A percentile compares a stretch with the other conserved stretches of the same genome.
These are phyloP conservation scores for Ceratotherium simum DNA, from an alignment of 2,113 vertebrate genomes.

Conservation along the genomic window DNA sequence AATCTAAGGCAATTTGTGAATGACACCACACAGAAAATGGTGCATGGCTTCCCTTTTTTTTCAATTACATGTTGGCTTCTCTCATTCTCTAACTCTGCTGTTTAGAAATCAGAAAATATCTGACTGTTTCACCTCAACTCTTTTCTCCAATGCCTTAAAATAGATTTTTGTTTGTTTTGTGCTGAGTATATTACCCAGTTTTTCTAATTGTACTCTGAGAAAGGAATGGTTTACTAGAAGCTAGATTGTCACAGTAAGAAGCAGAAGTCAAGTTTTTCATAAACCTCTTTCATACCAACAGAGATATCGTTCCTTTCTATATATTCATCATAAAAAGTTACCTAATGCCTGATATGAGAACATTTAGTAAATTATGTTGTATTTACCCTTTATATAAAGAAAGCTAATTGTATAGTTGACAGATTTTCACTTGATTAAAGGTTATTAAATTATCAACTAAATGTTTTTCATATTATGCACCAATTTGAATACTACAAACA, in stretches of 20 bases:
- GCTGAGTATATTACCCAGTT: neutral
- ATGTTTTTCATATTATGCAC: neutral
- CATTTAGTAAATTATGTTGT: neutral
- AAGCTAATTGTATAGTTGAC: neutral
- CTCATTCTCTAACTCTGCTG: neutral
- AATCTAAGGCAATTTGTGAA: neutral
- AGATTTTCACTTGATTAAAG: neutral
- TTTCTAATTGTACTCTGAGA: neutral
- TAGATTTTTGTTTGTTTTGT: neutral
- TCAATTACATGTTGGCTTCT: neutral
- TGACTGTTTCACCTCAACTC: neutral
- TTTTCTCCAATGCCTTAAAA: neutral
- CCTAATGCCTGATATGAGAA: neutral
- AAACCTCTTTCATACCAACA: neutral
- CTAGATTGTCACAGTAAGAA: neutral
- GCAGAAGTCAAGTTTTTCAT: neutral
- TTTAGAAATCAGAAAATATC: neutral
- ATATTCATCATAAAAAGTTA: neutral
- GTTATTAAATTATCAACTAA: neutral
- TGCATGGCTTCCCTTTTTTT: neutral
- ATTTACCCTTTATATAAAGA: neutral
- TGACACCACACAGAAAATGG: neutral
- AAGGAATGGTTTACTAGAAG: neutral
- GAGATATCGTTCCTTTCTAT: neutral
- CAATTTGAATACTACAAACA: neutral